Percentiles rank a stretch among this genome's conserved stretches.
Evolutionary conservation across 2,888 invertebrate genomes (phyloP).

Genomic region (Ichneumoninae sp.): DNA sequence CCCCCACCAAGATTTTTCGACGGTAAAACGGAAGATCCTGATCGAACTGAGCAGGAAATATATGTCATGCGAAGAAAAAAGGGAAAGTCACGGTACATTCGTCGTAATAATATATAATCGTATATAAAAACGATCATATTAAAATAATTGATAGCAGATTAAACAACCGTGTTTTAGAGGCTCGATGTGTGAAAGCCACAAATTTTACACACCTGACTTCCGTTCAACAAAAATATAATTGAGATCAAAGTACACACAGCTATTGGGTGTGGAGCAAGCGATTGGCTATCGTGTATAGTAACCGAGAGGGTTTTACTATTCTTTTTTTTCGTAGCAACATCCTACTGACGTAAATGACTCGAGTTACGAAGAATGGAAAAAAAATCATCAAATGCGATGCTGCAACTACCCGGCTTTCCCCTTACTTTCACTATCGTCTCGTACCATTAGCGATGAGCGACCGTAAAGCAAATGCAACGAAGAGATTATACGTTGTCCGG

Average conservation of each 20-base stretch:
- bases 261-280: neutral
- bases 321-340: neutral
- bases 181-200: conserved; percentile 5
- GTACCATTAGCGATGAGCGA: conserved; percentile 16
- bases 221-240: neutral
- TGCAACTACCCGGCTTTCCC: conserved; percentile 31
- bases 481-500: conserved; percentile 32
- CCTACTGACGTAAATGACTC: conserved; percentile 22
- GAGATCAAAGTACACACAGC: neutral
- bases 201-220: conserved; percentile 2
- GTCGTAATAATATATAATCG: neutral
- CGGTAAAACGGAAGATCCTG: neutral
- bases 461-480: conserved; percentile 25
- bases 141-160: neutral
- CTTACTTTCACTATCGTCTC: conserved; percentile 40
- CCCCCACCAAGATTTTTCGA: neutral
- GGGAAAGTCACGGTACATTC: conserved; percentile 21
- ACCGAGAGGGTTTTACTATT: conserved; percentile 6
- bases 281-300: conserved; percentile 15
- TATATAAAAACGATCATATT: neutral
- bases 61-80: neutral
- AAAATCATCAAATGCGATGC: conserved; percentile 19
- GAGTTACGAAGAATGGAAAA: conserved; percentile 4
- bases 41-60: neutral
- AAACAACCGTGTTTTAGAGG: neutral